These are phyloP conservation scores for Parazoanthus atlanticus DNA, from an alignment of 92 coral and sea anemone genomes.

Conservation along the genomic window DNA sequence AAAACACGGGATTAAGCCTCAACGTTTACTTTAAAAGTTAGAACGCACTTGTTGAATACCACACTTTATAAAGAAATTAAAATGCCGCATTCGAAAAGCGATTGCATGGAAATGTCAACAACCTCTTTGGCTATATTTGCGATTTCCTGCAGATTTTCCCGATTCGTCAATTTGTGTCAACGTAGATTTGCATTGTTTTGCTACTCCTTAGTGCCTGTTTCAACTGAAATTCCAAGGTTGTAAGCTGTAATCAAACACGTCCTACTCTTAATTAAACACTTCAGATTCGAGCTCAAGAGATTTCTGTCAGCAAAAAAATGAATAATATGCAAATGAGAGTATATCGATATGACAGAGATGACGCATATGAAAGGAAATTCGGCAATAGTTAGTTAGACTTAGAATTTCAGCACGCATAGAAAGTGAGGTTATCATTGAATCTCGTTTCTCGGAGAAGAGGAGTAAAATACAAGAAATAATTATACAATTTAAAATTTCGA, in stretches of 20 bases:
- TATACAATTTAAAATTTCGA: background rate
- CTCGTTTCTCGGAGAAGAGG: background rate
- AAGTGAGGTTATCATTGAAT: too few species aligned
- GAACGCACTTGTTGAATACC: background rate
- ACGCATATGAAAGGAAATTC: background rate
- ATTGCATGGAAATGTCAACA: background rate
- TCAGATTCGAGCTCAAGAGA: background rate
- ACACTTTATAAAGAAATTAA: background rate
- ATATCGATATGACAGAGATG: background rate
- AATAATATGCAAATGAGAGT: slow-evolving; percentile 6
- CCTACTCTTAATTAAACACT: background rate
- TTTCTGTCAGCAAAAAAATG: background rate
- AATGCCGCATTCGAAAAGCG: slow-evolving; percentile 4
- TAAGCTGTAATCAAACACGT: background rate
- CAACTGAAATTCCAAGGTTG: background rate
- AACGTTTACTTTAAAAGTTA: background rate
- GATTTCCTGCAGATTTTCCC: background rate
- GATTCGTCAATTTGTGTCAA: background rate
- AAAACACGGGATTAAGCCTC: background rate
- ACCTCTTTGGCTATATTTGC: background rate
- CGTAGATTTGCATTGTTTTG: background rate
- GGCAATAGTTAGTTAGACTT: background rate
- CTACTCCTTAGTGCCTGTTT: background rate
- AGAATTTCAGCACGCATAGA: too few species aligned
- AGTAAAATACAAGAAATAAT: background rate